phyloP scores from a whole-genome alignment of 2,113 vertebrate species.

The Hydrolagus affinis region DNA sequence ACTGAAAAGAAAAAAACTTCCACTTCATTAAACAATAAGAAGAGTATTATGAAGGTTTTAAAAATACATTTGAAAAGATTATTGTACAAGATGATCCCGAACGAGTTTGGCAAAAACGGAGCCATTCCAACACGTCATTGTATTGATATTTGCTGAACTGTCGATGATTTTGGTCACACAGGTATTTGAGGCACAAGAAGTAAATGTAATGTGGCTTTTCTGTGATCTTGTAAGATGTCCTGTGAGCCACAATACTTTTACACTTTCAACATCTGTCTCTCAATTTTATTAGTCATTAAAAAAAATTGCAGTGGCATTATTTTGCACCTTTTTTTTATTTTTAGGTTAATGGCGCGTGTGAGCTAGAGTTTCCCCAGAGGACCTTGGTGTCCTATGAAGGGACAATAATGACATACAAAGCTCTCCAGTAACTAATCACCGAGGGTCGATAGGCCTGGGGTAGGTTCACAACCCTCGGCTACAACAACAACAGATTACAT shows the following conservation, averaged over 20 bases:
- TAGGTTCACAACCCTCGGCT: too few species aligned
- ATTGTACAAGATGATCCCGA: background rate
- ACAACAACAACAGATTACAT: too few species aligned
- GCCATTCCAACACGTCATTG: background rate
- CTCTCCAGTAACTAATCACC: too few species aligned
- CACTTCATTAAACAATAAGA: constrained; percentile 1
- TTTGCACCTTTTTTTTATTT: background rate
- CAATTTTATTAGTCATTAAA: background rate
- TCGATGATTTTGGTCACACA: background rate
- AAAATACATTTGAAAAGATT: constrained; percentile 14
- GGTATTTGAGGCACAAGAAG: background rate
- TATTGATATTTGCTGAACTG: background rate
- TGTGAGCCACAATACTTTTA: background rate
- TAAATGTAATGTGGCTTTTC: background rate
- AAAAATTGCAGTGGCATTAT: background rate
- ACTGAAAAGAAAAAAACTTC: constrained; percentile 6
- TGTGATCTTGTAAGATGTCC: background rate
- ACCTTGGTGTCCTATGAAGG: too few species aligned
- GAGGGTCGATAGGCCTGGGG: too few species aligned
- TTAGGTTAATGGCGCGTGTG: too few species aligned
- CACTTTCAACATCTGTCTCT: background rate
- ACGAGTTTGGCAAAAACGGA: background rate
- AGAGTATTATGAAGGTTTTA: constrained; percentile 6
- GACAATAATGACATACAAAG: too few species aligned
- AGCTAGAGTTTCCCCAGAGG: too few species aligned